phyloP scores from a whole-genome alignment of 2,888 invertebrate genomes.

The Andricus curvator region DNA sequence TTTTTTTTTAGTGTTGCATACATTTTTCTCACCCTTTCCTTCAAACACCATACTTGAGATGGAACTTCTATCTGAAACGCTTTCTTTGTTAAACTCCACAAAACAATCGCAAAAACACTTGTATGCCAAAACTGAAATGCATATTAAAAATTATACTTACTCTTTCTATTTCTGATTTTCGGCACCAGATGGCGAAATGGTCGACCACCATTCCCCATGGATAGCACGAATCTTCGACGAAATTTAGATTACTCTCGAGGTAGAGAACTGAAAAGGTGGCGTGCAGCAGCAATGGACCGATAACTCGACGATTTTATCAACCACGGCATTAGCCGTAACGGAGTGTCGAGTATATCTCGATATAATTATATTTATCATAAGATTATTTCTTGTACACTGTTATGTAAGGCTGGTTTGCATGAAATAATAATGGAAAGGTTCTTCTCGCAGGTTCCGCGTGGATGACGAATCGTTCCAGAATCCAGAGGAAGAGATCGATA shows the following conservation, averaged over 20 bases:
- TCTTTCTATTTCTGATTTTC: too few species aligned
- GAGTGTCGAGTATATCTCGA: constrained; percentile 52
- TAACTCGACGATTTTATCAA: constrained; percentile 60
- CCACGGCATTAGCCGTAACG: constrained; percentile 48
- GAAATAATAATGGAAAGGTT: constrained; percentile 28
- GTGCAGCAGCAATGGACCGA: constrained; percentile 46
- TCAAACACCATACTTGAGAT: too few species aligned
- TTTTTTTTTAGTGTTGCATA: too few species aligned
- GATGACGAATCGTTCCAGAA: constrained; percentile 1
- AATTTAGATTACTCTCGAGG: background rate
- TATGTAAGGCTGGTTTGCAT: constrained; percentile 42
- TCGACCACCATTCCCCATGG: too few species aligned
- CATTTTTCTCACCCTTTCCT: too few species aligned
- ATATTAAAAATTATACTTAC: too few species aligned
- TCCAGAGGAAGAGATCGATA: background rate
- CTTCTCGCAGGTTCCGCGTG: background rate
- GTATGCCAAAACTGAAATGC: too few species aligned
- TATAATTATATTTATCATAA: constrained; percentile 53
- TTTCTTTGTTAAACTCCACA: too few species aligned
- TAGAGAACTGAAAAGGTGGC: background rate
- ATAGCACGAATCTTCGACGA: background rate
- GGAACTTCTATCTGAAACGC: too few species aligned
- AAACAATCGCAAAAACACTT: too few species aligned
- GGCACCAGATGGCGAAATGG: too few species aligned
- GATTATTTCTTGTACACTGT: constrained; percentile 29